phyloP scores from a whole-genome alignment of 2,888 invertebrate genomes.

The Drosophila basisetae region DNA sequence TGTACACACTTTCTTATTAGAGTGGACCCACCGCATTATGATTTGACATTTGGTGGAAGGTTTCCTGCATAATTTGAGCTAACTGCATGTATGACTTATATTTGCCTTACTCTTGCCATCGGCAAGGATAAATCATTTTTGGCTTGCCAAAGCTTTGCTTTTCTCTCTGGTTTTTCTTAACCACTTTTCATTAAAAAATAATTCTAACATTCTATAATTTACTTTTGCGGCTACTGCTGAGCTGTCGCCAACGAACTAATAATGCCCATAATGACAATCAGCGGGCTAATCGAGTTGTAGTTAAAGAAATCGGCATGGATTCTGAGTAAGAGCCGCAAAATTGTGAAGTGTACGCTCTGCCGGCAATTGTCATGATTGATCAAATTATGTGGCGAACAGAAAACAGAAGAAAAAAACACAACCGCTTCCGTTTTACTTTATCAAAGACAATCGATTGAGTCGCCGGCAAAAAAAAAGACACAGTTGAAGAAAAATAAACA shows the following conservation, averaged over 20 bases:
- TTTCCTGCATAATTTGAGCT: conserved; percentile 14
- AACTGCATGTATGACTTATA: background rate
- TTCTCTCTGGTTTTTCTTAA: conserved; percentile 17
- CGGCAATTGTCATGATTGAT: conserved; percentile 65
- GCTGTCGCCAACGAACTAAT: conserved; percentile 51
- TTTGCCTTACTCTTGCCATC: background rate
- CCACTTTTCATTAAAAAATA: conserved; percentile 57
- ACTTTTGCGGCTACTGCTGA: conserved; percentile 69
- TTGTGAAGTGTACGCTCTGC: conserved; percentile 41
- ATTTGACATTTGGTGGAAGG: conserved; percentile 64
- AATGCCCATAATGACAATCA: conserved; percentile 63
- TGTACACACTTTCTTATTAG: conserved; percentile 6
- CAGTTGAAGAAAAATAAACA: background rate
- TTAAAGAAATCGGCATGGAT: conserved; percentile 77
- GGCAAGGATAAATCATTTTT: background rate
- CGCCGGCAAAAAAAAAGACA: conserved; percentile 29
- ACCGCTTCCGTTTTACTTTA: conserved; percentile 82
- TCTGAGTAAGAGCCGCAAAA: conserved; percentile 68
- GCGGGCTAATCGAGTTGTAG: conserved; percentile 75
- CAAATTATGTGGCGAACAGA: conserved; percentile 57
- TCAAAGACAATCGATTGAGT: conserved; percentile 73
- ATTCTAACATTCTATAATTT: conserved; percentile 64
- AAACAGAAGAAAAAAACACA: conserved; percentile 35
- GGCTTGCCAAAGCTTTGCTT: background rate
- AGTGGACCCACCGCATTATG: conserved; percentile 72